Conservation (phyloP, 2,888 invertebrate genomes). For the Dermolepida albohirtum region DNA sequence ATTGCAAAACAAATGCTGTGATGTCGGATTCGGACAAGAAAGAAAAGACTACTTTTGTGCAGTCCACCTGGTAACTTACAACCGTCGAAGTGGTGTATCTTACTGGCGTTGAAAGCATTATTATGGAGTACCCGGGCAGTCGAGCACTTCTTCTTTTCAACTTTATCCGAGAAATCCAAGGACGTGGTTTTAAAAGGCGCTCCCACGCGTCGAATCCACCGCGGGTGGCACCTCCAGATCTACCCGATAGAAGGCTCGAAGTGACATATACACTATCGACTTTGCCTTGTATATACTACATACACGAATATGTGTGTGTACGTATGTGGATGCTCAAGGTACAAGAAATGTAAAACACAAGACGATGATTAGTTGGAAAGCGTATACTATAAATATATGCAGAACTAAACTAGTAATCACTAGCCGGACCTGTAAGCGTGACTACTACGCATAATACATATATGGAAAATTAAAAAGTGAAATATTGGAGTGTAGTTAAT, state of each 20-base stretch:
- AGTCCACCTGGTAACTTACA: constrained; percentile 20
- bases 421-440: constrained; percentile 6
- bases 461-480: too few relatives aligned
- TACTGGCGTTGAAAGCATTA: constrained; percentile 22
- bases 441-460: too few relatives aligned
- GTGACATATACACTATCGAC: constrained; percentile 45
- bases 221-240: constrained; percentile 50
- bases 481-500: too few relatives aligned
- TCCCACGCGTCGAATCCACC: constrained; percentile 46
- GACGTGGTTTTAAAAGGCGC: constrained; percentile 40
- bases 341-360: constrained; percentile 47
- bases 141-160: constrained; percentile 5
- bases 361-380: constrained; percentile 48
- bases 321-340: constrained; percentile 2
- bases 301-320: constrained; percentile 18
- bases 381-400: constrained; percentile 41
- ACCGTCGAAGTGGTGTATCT: constrained; percentile 11
- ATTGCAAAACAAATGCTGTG: constrained; percentile 12
- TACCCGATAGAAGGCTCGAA: constrained; percentile 35
- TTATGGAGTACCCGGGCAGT: constrained; percentile 25
- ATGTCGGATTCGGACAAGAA: constrained; percentile 7
- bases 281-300: constrained; percentile 35
- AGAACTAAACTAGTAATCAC: constrained; percentile 1
- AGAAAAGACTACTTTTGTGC: constrained; percentile 14
- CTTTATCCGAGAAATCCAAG: constrained; percentile 40